Evolutionary conservation across 2,888 invertebrate genomes (phyloP).

Genomic region (Bibio marci): DNA sequence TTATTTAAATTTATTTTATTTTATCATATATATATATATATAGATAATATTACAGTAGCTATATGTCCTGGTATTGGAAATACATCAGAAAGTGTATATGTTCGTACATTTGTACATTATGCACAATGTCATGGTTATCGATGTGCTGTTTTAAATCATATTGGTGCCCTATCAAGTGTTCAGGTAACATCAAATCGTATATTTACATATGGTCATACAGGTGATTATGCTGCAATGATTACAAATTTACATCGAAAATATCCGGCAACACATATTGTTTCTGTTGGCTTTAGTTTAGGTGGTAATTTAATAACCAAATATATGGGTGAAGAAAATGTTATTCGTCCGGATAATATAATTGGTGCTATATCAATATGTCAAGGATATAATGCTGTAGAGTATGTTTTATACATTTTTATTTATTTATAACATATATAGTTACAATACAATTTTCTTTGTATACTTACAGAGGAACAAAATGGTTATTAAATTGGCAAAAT

Average conservation of each 20-base stretch:
- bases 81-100: conserved; percentile 86
- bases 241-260: conserved; percentile 53
- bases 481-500: conserved; percentile 73
- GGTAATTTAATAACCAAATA: conserved; percentile 89
- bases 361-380: conserved; percentile 88
- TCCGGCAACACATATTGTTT: conserved; percentile 58
- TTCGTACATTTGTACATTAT: conserved; percentile 82
- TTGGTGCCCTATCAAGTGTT: conserved; percentile 73
- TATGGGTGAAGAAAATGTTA: conserved; percentile 55
- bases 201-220: conserved; percentile 85
- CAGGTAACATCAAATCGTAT: conserved; percentile 75
- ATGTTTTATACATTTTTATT: conserved; percentile 22
- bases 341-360: conserved; percentile 51
- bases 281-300: conserved; percentile 86
- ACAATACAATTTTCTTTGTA: neutral
- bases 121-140: conserved; percentile 83
- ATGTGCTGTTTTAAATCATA: conserved; percentile 85
- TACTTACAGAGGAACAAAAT: conserved; percentile 54
- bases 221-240: conserved; percentile 74
- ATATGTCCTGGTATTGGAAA: conserved; percentile 89
- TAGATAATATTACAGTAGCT: conserved; percentile 75
- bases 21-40: too few relatives aligned
- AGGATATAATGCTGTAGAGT: conserved; percentile 85
- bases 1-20: too few relatives aligned
- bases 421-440: neutral